Evolutionary conservation across 1,140 invertebrate species (phyloP).

Genomic region (Leptinotarsa undecemlineata): DNA sequence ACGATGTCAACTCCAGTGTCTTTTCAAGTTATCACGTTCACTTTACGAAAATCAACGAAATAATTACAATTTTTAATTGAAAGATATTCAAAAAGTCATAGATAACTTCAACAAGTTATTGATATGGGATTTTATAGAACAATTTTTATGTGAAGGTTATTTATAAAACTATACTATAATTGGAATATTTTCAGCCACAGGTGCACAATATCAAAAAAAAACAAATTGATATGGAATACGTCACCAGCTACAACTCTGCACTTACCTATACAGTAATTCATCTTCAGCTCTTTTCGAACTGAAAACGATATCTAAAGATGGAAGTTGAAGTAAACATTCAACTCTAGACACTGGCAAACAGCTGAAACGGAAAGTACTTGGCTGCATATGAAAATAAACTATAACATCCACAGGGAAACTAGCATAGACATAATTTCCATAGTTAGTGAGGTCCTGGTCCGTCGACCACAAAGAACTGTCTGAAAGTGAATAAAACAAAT

Average conservation of each 20-base stretch:
- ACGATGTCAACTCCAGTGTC: too few species aligned
- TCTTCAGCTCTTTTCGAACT: conserved; percentile 86
- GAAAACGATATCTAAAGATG: conserved; percentile 91
- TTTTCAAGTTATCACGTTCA: too few species aligned
- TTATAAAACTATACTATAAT: too few species aligned
- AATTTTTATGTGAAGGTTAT: too few species aligned
- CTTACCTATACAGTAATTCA: conserved; percentile 59
- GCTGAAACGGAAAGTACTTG: conserved; percentile 93
- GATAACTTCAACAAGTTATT: too few species aligned
- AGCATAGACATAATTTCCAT: conserved; percentile 81
- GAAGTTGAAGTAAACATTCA: conserved; percentile 94
- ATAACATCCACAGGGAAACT: conserved; percentile 98
- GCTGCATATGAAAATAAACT: conserved; percentile 97
- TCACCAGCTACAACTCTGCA: not conserved
- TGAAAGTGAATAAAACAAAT: conserved; percentile 30
- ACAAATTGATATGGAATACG: too few species aligned
- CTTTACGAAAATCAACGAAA: too few species aligned
- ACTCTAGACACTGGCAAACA: conserved; percentile 94
- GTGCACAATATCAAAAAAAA: too few species aligned
- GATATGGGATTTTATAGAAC: too few species aligned
- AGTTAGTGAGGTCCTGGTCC: conserved; percentile 62
- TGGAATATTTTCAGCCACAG: too few species aligned
- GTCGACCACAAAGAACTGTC: conserved; percentile 51
- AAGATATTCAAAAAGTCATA: too few species aligned
- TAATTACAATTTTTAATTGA: too few species aligned